Conservation (phyloP, 2,113 vertebrate genomes). For the Pampusana beccarii region DNA sequence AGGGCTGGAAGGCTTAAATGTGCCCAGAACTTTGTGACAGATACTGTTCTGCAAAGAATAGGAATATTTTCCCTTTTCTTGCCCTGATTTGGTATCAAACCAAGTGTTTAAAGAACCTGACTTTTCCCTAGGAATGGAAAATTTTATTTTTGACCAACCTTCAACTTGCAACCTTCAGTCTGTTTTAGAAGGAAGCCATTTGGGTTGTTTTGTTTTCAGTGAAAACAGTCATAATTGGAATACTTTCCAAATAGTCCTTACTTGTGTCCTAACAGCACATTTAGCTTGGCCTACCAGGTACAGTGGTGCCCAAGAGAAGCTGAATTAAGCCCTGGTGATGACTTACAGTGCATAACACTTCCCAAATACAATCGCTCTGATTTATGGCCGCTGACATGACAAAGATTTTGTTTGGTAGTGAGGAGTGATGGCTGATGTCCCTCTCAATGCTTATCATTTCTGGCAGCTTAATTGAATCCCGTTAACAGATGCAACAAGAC, state of each 20-base stretch:
- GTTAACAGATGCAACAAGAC: conserved; percentile 37
- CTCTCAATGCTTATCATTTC: conserved; percentile 31
- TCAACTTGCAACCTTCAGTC: background rate
- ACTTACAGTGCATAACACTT: conserved; percentile 9
- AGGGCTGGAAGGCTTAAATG: background rate
- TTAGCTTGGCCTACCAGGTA: background rate
- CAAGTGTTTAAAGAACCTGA: background rate
- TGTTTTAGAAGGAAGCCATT: background rate
- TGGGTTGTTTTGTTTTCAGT: background rate
- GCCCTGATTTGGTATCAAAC: background rate
- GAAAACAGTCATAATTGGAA: background rate
- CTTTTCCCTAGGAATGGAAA: background rate
- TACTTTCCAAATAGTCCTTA: background rate
- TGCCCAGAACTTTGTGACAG: background rate
- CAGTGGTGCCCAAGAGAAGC: background rate
- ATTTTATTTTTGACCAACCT: background rate
- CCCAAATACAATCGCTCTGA: conserved; percentile 4
- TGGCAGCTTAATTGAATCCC: conserved; percentile 26
- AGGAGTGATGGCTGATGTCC: conserved; percentile 54
- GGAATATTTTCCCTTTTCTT: background rate
- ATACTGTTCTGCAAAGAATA: background rate
- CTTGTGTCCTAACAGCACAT: background rate
- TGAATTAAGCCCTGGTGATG: conserved; percentile 39
- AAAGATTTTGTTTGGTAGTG: conserved; percentile 50
- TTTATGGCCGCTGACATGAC: conserved; percentile 30